Percentiles rank a stretch among this genome's conserved stretches.
Conservation (phyloP, 2,113 vertebrate species). For the Colinus virginianus region DNA sequence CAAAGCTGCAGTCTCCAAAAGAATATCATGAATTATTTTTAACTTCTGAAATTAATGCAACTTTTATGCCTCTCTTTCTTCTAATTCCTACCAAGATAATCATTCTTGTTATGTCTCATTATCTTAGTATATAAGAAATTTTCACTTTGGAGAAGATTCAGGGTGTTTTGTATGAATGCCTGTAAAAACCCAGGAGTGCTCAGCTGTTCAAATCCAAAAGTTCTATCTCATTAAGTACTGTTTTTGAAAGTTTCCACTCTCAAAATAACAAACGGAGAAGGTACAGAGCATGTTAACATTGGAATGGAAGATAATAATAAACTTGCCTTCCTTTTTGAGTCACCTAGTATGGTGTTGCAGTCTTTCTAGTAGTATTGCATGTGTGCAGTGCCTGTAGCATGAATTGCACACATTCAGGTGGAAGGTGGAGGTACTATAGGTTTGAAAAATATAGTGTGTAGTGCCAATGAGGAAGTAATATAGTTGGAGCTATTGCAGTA, state of each 20-base stretch:
- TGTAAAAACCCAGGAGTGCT: not conserved
- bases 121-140: not conserved
- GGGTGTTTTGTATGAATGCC: not conserved
- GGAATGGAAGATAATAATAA: too few relatives aligned
- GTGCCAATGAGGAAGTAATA: constrained; percentile 5
- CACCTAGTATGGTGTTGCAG: too few relatives aligned
- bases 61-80: not conserved
- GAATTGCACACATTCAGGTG: not conserved
- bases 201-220: not conserved
- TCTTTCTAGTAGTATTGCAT: too few relatives aligned
- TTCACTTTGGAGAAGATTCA: not conserved
- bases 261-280: not conserved
- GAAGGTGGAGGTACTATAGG: not conserved
- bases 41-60: constrained; percentile 3
- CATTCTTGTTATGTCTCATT: not conserved
- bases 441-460: constrained; percentile 1
- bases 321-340: too few relatives aligned
- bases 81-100: not conserved
- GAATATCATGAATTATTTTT: constrained; percentile 45
- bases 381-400: too few relatives aligned
- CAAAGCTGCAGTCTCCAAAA: not conserved
- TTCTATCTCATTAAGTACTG: not conserved
- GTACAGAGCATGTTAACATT: not conserved
- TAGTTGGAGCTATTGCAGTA: constrained; percentile 8
- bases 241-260: not conserved